Evolutionary conservation across 2,888 invertebrate species (phyloP), one percentile per base, ranked within the genome.

Genomic region (Digitonthophagus gazella): DNA sequence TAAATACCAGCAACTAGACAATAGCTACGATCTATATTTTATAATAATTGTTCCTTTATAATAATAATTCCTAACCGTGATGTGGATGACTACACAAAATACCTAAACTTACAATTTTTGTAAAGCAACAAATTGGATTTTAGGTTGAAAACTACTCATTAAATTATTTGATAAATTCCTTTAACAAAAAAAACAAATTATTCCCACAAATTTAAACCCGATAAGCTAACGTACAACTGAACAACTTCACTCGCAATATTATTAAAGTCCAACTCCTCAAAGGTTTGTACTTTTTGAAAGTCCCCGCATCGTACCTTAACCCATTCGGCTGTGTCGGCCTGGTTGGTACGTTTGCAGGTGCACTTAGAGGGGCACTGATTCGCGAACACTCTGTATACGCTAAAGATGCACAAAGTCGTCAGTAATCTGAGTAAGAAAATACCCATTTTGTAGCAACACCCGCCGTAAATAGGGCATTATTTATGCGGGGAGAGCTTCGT

Each of bases 21-120:
- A n/a, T n/a, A n/a, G n/a, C n/a, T n/a, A n/a, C n/a, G n/a, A n/a
- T n/a, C n/a, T n/a, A n/a, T n/a, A n/a, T n/a, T n/a, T n/a, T n/a
- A n/a, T n/a, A n/a, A n/a, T n/a, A n/a, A n/a, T n/a, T n/a, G n/a
- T n/a, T n/a, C n/a, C n/a, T n/a, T n/a, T n/a, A n/a, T n/a, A n/a
- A n/a, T n/a, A n/a, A n/a, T n/a, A n/a, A n/a, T n/a, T n/a, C n/a
- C n/a, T n/a, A n/a, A n/a, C n/a, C n/a, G n/a, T n/a, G n/a, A n/a
- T n/a, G n/a, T n/a, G n/a, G n/a, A 69, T 76, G n/a, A n/a, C n/a
- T n/a, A n/a, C n/a, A n/a, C n/a, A n/a, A n/a, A n/a, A n/a, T n/a
- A n/a, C n/a, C n/a, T n/a, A n/a, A n/a, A 86, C 90, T 89, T 84
- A 91, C 91, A 92, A 79, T 84, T 90, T 90, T 78, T 91, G 90